Evolutionary conservation across 2,888 invertebrate genomes (phyloP).

Genomic region (Sepioteuthis lessoniana): DNA sequence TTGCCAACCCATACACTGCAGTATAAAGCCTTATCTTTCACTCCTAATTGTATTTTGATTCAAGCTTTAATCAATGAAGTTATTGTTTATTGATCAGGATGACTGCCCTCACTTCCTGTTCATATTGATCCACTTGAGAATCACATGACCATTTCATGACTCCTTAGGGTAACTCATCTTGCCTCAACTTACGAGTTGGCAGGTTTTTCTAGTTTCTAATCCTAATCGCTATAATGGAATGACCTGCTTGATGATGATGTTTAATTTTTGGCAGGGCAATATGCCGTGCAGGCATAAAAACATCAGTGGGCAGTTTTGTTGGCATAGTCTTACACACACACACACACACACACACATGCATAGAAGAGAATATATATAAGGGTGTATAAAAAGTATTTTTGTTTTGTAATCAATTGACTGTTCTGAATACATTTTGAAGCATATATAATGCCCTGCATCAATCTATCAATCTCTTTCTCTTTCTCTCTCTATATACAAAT

Average conservation of each 20-base stretch:
- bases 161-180: not conserved
- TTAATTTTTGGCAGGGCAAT: not conserved
- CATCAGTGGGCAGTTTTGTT: not conserved
- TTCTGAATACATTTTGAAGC: too few relatives aligned
- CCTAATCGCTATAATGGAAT: not conserved
- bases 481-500: too few relatives aligned
- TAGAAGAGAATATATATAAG: too few relatives aligned
- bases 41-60: not conserved
- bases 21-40: not conserved
- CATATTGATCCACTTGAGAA: not conserved
- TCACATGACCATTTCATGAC: not conserved
- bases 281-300: not conserved
- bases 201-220: not conserved
- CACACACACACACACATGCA: not conserved
- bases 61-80: not conserved
- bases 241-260: not conserved
- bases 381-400: too few relatives aligned
- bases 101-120: not conserved
- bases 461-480: too few relatives aligned
- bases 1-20: not conserved
- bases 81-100: not conserved
- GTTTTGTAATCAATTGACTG: too few relatives aligned
- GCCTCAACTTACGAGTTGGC: not conserved
- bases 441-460: too few relatives aligned
- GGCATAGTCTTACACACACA: not conserved